A percentile compares a stretch with the other conserved stretches of the same genome.
Evolutionary conservation across 2,888 invertebrate species (phyloP).

Genomic region (Caenorhabditis macrosperma): DNA sequence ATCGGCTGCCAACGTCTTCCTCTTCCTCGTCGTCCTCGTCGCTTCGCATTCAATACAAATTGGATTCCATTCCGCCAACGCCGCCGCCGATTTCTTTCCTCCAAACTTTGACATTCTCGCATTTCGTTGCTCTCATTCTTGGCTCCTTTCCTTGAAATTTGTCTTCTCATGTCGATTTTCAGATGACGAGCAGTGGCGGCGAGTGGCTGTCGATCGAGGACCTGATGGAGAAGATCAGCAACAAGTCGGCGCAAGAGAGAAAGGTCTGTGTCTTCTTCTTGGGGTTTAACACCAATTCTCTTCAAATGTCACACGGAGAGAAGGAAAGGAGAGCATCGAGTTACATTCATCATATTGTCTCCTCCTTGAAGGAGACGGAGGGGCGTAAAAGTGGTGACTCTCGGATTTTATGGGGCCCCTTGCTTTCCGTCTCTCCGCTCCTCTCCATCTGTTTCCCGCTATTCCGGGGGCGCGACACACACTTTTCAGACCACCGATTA

Average conservation of each 20-base stretch:
- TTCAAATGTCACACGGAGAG: neutral
- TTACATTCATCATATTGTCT: constrained; percentile 28
- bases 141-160: neutral
- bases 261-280: constrained; percentile 17
- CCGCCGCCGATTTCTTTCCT: constrained; percentile 17
- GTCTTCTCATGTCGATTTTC: neutral
- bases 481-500: neutral
- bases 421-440: neutral
- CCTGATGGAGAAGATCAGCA: constrained; percentile 60
- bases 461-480: neutral
- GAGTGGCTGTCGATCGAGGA: constrained; percentile 61
- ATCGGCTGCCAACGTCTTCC: neutral
- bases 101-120: constrained; percentile 18
- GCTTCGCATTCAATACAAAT: constrained; percentile 17
- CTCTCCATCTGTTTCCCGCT: neutral
- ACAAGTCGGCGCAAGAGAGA: constrained; percentile 48
- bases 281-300: neutral
- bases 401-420: neutral
- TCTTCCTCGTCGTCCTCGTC: too few species aligned
- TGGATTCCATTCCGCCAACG: constrained; percentile 27
- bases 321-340: too few species aligned
- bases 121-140: neutral
- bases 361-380: neutral
- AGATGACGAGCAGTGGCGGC: constrained; percentile 56
- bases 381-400: neutral